Evolutionary conservation across 2,113 vertebrate species (phyloP), one percentile per base, ranked within the genome.

Genomic region (Catharus fuscescens): DNA sequence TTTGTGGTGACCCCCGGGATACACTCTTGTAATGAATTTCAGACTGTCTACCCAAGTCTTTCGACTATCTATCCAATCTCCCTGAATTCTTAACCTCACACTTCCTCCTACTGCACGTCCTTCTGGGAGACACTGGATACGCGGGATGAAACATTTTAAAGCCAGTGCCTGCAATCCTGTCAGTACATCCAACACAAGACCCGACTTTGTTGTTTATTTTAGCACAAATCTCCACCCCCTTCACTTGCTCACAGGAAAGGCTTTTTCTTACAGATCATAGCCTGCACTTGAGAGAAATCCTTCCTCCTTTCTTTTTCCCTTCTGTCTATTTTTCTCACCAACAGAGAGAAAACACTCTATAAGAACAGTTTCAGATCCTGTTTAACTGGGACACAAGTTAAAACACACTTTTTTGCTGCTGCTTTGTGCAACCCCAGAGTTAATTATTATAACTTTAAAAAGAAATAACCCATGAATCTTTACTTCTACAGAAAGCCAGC

Each of bases 101-200:
- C 95, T 98, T 98, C 98, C 96, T 97, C 95, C 95, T 97, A 47
- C 96, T 97, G 90, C 93, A 96, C 8, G 38, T 97, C 97, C 98
- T 98, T 98, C 95, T 96, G 98, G 98, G 97, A 98, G 97, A 98
- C 92, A 98, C 40, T 97, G 97, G 97, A 98, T 98, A 96, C 92
- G 67, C 1, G 26, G 95, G 96, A 97, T 97, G 95, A 98, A 96
- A 96, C 90, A 74, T 96, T 95, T 94, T 96, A 97, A 97, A 97
- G 93, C 88, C 65, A 50, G 44, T 24, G 94, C 93, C 84, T 64
- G 29, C 79, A 94, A 23, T 80, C 94, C 87, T 97, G 97, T 97
- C 97, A 96, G 56, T 97, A 87, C 64, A 20, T 85, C 94, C 93
- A 97, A 81, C 90, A 90, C 78, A 92, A 96, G 92, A 90, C 85